These are phyloP conservation scores for Patiria pectinifera DNA, from an alignment of 53 echinoderm and acorn worm genomes.

Conservation along the genomic window DNA sequence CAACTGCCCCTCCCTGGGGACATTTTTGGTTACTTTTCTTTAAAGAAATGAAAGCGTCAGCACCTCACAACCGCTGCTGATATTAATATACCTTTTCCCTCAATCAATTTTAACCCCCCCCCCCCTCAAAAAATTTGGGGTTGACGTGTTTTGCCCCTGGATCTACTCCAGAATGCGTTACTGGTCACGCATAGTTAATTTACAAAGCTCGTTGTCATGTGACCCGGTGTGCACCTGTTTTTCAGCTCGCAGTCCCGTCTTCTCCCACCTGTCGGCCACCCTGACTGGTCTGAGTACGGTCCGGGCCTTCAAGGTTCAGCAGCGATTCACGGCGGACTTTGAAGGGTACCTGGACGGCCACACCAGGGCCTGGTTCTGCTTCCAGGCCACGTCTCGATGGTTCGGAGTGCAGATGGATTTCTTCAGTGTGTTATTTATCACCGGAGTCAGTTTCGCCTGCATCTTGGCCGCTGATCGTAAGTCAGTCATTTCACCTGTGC, in stretches of 20 bases:
- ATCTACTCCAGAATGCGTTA: too few species aligned
- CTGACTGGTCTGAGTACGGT: slow-evolving; percentile 87
- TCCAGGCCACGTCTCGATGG: slow-evolving; percentile 82
- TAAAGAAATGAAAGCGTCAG: too few species aligned
- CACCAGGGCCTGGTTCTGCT: slow-evolving; percentile 86
- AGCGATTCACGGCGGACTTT: slow-evolving; percentile 74
- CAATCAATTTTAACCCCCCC: too few species aligned
- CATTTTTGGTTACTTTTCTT: too few species aligned
- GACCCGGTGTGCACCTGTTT: not conserved
- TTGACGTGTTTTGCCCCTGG: too few species aligned
- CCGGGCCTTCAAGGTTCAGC: slow-evolving; percentile 84
- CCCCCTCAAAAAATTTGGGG: too few species aligned
- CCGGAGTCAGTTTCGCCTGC: slow-evolving; percentile 74
- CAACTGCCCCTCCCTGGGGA: too few species aligned
- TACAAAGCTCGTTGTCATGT: too few species aligned
- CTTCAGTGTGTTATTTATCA: slow-evolving; percentile 72
- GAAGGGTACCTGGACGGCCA: slow-evolving; percentile 85
- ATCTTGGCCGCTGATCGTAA: slow-evolving; percentile 78
- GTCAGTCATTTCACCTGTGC: slow-evolving; percentile 7
- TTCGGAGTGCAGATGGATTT: slow-evolving; percentile 86
- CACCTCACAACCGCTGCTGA: too few species aligned
- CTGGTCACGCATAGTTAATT: too few species aligned
- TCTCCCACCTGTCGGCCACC: slow-evolving; percentile 93
- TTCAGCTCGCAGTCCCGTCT: slow-evolving; percentile 93
- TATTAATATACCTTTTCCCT: too few species aligned